Conservation (phyloP, 2,113 vertebrate species). For the Syngnathus scovelli region DNA sequence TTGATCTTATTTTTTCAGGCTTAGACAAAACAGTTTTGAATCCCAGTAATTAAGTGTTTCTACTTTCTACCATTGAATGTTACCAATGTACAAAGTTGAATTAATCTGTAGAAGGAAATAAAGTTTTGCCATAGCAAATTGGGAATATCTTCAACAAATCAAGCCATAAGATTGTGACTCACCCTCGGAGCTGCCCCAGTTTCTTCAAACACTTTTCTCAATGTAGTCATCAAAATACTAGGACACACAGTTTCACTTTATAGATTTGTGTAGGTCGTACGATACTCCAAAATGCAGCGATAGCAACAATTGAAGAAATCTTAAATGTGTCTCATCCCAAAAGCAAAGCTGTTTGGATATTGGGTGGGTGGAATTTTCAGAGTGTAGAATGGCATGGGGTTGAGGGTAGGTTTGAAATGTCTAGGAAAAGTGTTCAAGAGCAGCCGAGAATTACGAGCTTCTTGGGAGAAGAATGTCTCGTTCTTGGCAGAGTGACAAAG, state of each 20-base stretch:
- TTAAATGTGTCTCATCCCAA: not conserved
- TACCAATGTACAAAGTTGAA: not conserved
- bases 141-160: not conserved
- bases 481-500: constrained; percentile 43
- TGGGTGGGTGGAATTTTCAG: not conserved
- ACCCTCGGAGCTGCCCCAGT: not conserved
- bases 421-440: constrained; percentile 8
- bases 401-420: constrained; percentile 1
- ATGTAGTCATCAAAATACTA: not conserved
- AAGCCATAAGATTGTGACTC: not conserved
- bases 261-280: not conserved
- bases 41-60: not conserved
- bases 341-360: not conserved
- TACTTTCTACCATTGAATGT: not conserved
- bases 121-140: too few species aligned
- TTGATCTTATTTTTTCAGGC: too few species aligned
- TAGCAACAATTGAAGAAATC: not conserved
- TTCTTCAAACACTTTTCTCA: not conserved
- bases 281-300: not conserved
- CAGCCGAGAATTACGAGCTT: constrained; percentile 27
- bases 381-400: not conserved
- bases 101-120: not conserved
- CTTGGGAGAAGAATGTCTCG: constrained; percentile 30
- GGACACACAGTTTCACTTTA: constrained; percentile 19
- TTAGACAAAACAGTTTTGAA: too few species aligned